A percentile compares a stretch with the other conserved stretches of the same genome.
phyloP scores from a whole-genome alignment of 2,113 vertebrate genomes.

The Irena cyanogastra region DNA sequence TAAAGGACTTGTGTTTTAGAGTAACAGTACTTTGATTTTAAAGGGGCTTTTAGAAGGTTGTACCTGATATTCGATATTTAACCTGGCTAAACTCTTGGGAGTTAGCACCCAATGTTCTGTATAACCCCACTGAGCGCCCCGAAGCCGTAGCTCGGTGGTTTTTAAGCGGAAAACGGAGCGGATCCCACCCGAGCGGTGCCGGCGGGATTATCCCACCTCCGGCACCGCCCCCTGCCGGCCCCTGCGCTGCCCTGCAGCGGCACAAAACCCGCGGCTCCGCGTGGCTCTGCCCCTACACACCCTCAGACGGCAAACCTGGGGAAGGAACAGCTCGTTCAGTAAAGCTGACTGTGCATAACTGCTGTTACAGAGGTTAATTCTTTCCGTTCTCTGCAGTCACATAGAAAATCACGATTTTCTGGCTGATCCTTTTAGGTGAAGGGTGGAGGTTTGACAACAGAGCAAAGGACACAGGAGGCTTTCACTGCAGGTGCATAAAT shows the following conservation, averaged over 20 bases:
- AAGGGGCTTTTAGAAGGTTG: background rate
- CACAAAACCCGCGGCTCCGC: rapidly evolving
- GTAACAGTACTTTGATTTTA: background rate
- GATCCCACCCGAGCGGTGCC: background rate
- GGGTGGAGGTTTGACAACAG: background rate
- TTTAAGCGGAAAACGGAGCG: background rate
- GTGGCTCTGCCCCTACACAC: rapidly evolving
- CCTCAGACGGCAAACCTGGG: rapidly evolving
- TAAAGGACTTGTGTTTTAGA: background rate
- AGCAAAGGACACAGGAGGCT: background rate
- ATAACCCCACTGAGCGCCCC: rapidly evolving
- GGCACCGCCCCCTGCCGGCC: constrained; percentile 25
- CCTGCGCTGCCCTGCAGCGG: rapidly evolving
- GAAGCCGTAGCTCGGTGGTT: rapidly evolving
- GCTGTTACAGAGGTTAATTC: background rate
- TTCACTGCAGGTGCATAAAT: background rate
- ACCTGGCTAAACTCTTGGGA: background rate
- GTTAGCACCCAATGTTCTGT: rapidly evolving
- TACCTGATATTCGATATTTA: background rate
- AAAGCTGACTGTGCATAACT: background rate
- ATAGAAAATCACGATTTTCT: rapidly evolving
- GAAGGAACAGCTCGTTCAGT: rapidly evolving
- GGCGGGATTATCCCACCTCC: rapidly evolving
- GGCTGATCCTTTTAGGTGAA: background rate
- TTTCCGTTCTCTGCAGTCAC: background rate